Evolutionary conservation across 2,888 invertebrate genomes (phyloP).

Genomic region (Lamellibrachia satsuma): DNA sequence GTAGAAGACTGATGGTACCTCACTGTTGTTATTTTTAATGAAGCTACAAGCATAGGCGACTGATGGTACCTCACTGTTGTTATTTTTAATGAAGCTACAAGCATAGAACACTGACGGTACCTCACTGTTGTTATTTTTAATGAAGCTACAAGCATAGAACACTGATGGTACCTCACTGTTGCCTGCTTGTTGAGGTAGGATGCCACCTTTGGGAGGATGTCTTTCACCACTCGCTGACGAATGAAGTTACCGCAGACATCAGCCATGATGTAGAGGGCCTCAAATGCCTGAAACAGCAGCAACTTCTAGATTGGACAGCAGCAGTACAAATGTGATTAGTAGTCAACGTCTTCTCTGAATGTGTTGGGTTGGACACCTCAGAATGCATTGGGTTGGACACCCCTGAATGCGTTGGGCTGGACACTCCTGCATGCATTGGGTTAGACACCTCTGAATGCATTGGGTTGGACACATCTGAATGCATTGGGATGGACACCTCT

Average conservation of each 20-base stretch:
- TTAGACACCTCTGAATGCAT: no score
- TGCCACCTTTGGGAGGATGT: slow-evolving; percentile 52
- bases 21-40: no score
- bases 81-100: not conserved
- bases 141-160: not conserved
- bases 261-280: slow-evolving; percentile 48
- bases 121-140: not conserved
- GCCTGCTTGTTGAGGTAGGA: slow-evolving; percentile 52
- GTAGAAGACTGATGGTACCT: no score
- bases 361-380: no score
- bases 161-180: slow-evolving; percentile 49
- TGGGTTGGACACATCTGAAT: no score
- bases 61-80: no score
- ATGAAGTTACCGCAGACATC: slow-evolving; percentile 55
- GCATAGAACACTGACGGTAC: not conserved
- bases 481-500: no score
- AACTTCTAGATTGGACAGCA: not conserved
- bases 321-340: not conserved
- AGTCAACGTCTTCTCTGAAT: no score
- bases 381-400: no score
- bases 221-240: slow-evolving; percentile 49
- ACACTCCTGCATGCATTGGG: no score
- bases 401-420: no score
- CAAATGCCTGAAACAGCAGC: slow-evolving; percentile 42
- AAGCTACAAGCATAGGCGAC: no score